These are phyloP conservation scores for Drosophila mimica DNA, from an alignment of 2,888 invertebrate genomes.

Conservation along the genomic window DNA sequence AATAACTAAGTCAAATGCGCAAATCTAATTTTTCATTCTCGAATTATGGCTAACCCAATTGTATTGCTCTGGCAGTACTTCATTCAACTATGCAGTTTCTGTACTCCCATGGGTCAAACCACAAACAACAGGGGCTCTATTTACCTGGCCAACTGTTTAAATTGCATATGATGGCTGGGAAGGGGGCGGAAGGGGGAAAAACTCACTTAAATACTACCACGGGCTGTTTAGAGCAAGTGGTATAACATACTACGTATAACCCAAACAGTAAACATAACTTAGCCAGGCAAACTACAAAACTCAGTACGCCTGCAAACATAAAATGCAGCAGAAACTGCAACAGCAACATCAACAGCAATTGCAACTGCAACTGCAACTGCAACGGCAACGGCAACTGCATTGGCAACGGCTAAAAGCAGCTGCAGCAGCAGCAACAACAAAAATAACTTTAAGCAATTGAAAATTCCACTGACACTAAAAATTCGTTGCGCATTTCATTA, in stretches of 20 bases:
- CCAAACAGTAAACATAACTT: slow-evolving; percentile 65
- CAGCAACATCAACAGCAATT: slow-evolving; percentile 31
- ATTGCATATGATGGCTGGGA: slow-evolving; percentile 33
- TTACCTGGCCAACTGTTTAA: slow-evolving; percentile 49
- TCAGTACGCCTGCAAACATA: slow-evolving; percentile 21
- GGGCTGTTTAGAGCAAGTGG: slow-evolving; percentile 41
- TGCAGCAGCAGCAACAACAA: slow-evolving; percentile 26
- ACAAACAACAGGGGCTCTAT: slow-evolving; percentile 1
- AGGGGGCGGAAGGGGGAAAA: neutral
- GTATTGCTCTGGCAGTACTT: neutral
- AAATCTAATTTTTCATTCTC: neutral
- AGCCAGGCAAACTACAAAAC: slow-evolving; percentile 50
- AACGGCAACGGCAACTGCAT: slow-evolving; percentile 15
- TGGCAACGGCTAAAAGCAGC: slow-evolving; percentile 32
- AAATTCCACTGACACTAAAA: slow-evolving; percentile 78
- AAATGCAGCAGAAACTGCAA: slow-evolving; percentile 54
- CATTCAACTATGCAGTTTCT: neutral
- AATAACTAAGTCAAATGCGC: neutral
- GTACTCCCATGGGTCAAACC: slow-evolving; percentile 15
- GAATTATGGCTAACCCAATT: neutral
- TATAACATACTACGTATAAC: slow-evolving; percentile 43
- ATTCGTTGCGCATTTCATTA: slow-evolving; percentile 79
- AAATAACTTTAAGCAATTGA: slow-evolving; percentile 69
- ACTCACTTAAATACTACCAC: slow-evolving; percentile 38
- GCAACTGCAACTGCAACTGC: too few relatives aligned